Conservation (phyloP, 2,113 vertebrate genomes). For the Otus sunia region DNA sequence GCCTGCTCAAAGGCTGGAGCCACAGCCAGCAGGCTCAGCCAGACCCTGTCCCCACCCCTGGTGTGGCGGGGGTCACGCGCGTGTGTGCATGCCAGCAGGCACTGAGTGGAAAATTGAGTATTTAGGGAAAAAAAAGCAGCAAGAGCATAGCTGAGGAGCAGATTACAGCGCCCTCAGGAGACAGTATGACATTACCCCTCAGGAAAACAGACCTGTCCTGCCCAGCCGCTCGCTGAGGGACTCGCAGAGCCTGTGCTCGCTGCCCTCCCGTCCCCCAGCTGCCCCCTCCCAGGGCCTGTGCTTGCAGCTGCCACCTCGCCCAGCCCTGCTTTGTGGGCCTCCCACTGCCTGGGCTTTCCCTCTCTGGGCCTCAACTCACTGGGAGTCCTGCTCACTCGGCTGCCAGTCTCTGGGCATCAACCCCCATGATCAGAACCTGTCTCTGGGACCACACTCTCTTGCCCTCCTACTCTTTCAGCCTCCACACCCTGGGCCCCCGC, state of each 20-base stretch:
- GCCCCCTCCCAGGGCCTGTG: rapidly evolving
- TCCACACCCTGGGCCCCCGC: too few species aligned
- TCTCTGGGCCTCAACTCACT: not conserved
- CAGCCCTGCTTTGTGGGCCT: too few species aligned
- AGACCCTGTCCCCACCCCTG: not conserved
- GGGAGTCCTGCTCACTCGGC: too few species aligned
- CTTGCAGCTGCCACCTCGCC: not conserved
- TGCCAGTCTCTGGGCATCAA: too few species aligned
- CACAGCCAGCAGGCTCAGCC: rapidly evolving
- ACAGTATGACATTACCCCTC: not conserved
- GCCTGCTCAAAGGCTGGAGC: not conserved
- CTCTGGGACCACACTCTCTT: not conserved
- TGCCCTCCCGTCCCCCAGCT: rapidly evolving
- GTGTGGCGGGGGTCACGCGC: rapidly evolving
- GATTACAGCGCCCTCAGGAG: not conserved
- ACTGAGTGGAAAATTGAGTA: not conserved
- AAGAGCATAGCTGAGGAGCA: not conserved
- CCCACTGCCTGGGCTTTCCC: not conserved
- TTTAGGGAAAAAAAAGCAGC: not conserved
- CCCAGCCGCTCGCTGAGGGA: not conserved
- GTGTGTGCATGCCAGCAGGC: rapidly evolving
- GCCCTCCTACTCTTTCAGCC: not conserved
- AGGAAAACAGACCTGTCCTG: not conserved
- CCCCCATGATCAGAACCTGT: too few species aligned
- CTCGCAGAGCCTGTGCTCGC: not conserved